A percentile compares a stretch with the other conserved stretches of the same genome.
phyloP scores from a whole-genome alignment of 2,113 vertebrate genomes.

The Phylloscopus trochiloides region DNA sequence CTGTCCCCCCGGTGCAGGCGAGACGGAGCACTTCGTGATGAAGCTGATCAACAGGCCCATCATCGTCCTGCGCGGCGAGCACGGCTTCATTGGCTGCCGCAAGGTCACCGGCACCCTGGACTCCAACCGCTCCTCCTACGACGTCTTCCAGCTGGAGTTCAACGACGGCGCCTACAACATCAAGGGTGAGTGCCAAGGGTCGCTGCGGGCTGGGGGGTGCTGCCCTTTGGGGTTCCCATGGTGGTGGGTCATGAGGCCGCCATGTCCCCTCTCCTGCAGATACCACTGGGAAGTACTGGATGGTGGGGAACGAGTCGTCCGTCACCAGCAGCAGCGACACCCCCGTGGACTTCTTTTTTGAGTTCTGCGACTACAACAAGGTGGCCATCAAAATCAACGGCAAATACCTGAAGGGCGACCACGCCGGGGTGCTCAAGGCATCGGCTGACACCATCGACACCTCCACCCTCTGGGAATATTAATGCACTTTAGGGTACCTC shows the following conservation, averaged over 20 bases:
- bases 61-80: conserved; percentile 93
- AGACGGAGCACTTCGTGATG: conserved; percentile 93
- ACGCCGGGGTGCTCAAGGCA: conserved; percentile 95
- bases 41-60: conserved; percentile 98
- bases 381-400: conserved; percentile 90
- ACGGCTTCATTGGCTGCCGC: conserved; percentile 97
- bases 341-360: conserved; percentile 93
- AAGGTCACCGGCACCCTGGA: conserved; percentile 95
- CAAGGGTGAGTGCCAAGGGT: conserved; percentile 77
- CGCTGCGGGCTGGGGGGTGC: accelerated
- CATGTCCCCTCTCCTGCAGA: conserved; percentile 71
- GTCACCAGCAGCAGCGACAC: conserved; percentile 94
- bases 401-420: conserved; percentile 95
- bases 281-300: conserved; percentile 97
- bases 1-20: conserved; percentile 68
- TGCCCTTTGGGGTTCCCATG: accelerated
- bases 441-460: conserved; percentile 87
- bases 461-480: conserved; percentile 97
- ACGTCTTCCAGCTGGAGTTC: conserved; percentile 95
- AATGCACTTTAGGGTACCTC: conserved; percentile 69
- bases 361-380: conserved; percentile 98
- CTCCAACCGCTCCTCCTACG: conserved; percentile 93
- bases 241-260: background rate
- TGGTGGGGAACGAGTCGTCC: conserved; percentile 86
- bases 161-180: conserved; percentile 92